Percentiles rank a stretch among this genome's conserved stretches.
phyloP scores from a whole-genome alignment of 2,888 invertebrate genomes.

The Dynastes grantii region DNA sequence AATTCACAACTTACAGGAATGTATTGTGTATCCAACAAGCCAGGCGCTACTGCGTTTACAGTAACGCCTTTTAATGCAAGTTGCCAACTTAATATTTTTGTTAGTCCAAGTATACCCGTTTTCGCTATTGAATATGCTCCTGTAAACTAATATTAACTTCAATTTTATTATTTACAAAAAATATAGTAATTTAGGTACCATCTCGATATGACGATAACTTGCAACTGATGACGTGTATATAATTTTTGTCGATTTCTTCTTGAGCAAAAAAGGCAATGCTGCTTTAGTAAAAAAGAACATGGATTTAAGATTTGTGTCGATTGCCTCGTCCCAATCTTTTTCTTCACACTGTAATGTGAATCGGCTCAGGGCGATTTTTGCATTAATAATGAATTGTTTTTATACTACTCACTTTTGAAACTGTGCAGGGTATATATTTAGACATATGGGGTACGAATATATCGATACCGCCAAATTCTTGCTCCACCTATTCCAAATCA shows the following conservation, averaged over 20 bases:
- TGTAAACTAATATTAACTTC: constrained; percentile 75
- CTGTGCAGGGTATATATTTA: constrained; percentile 81
- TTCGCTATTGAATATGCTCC: constrained; percentile 96
- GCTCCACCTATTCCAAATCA: constrained; percentile 74
- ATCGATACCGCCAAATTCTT: constrained; percentile 89
- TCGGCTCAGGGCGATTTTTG: too few relatives aligned
- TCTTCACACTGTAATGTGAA: constrained; percentile 79
- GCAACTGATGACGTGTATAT: constrained; percentile 92
- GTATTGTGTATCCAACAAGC: constrained; percentile 91
- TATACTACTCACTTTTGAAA: constrained; percentile 3
- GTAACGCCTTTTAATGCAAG: constrained; percentile 88
- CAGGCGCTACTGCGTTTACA: constrained; percentile 95
- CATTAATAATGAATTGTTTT: neutral
- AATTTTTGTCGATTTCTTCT: constrained; percentile 87
- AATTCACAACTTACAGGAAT: constrained; percentile 79
- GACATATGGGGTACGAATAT: constrained; percentile 97
- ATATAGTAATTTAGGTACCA: neutral
- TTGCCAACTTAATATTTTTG: constrained; percentile 86
- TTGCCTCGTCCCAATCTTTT: constrained; percentile 94
- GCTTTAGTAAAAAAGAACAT: constrained; percentile 91
- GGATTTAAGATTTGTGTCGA: constrained; percentile 95
- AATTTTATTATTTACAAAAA: constrained; percentile 70
- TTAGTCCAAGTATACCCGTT: constrained; percentile 91
- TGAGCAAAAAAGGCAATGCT: constrained; percentile 85
- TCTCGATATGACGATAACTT: constrained; percentile 82